Conservation (phyloP, 2,888 invertebrate genomes). For the Andrena praecox region DNA sequence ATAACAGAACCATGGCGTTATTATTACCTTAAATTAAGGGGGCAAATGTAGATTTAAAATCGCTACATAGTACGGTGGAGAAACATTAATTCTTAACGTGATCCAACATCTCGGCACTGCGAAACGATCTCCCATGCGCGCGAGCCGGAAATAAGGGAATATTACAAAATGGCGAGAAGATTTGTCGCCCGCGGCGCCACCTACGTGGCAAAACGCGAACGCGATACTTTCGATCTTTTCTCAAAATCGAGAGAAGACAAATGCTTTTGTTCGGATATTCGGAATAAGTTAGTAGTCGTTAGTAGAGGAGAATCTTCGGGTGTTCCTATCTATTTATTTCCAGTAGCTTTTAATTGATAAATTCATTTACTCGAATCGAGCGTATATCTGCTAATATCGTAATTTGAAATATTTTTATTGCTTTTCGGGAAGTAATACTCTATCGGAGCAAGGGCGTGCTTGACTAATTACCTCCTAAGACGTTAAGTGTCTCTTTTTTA, state of each 20-base stretch:
- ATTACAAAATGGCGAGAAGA: slow-evolving; percentile 36
- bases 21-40: slow-evolving; percentile 23
- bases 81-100: background rate
- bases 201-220: background rate
- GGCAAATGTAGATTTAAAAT: background rate
- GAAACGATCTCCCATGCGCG: background rate
- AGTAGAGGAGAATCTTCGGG: too few species aligned
- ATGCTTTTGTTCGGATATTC: background rate
- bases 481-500: too few species aligned
- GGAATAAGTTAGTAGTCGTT: too few species aligned
- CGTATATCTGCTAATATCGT: too few species aligned
- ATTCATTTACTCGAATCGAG: too few species aligned
- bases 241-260: background rate
- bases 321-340: too few species aligned
- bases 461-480: too few species aligned
- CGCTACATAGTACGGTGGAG: background rate
- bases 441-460: too few species aligned
- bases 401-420: too few species aligned
- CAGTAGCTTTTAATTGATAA: too few species aligned
- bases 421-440: too few species aligned
- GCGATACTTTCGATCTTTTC: background rate
- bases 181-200: slow-evolving; percentile 3
- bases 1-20: slow-evolving; percentile 16
- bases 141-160: background rate
- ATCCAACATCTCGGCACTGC: background rate